Percentiles rank a stretch among this genome's conserved stretches.
Evolutionary conservation across 2,797 vertebrate species (phyloP).

Genomic region (Notolabrus celidotus): DNA sequence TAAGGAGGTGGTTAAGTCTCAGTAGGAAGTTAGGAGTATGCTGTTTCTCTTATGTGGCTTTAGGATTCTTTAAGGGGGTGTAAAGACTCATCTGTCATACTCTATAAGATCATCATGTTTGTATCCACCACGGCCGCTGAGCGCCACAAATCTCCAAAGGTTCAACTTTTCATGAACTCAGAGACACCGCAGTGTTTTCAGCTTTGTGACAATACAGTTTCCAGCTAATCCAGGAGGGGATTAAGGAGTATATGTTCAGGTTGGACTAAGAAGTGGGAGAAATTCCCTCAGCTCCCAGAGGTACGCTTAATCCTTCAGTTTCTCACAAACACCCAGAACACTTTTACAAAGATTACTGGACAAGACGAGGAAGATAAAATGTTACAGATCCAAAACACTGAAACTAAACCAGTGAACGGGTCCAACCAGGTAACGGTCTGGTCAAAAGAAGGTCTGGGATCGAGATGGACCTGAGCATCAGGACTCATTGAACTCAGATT

Average conservation of each 20-base stretch:
- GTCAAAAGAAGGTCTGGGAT: no score
- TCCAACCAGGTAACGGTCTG: no score
- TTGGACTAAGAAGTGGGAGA: not conserved
- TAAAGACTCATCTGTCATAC: no score
- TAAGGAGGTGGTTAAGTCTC: no score
- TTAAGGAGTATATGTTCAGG: not conserved
- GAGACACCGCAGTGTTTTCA: not conserved
- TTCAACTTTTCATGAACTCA: not conserved
- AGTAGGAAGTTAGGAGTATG: no score
- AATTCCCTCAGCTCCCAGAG: not conserved
- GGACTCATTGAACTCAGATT: no score
- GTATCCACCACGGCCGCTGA: not conserved
- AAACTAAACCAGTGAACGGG: no score
- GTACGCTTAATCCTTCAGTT: not conserved
- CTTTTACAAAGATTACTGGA: not conserved
- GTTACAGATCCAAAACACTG: no score
- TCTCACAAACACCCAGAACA: not conserved
- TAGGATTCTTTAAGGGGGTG: not conserved
- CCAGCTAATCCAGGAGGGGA: not conserved
- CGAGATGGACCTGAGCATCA: no score
- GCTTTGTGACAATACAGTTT: not conserved
- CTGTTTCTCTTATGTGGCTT: not conserved
- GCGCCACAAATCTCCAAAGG: not conserved
- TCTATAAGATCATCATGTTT: no score
- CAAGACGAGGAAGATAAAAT: no score